phyloP scores from a whole-genome alignment of 2,113 vertebrate species.

The Urocynchramus pylzowi region DNA sequence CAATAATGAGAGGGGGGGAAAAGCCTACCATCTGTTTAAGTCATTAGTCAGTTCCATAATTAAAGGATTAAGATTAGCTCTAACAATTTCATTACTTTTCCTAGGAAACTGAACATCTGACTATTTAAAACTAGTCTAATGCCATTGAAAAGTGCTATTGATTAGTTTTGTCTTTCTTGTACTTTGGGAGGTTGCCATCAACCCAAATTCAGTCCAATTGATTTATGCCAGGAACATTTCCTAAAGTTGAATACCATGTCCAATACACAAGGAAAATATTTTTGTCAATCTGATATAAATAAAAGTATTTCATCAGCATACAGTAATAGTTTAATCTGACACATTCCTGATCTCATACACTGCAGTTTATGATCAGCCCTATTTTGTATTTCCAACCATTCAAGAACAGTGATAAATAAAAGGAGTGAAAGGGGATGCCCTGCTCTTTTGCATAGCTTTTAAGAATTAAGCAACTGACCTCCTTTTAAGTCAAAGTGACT shows the following conservation, averaged over 20 bases:
- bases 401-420: neutral
- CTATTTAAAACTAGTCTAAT: neutral
- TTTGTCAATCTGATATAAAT: neutral
- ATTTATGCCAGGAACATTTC: neutral
- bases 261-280: neutral
- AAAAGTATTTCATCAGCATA: neutral
- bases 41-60: constrained; percentile 60
- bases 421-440: neutral
- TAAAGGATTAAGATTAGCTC: constrained; percentile 53
- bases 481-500: neutral
- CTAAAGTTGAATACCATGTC: neutral
- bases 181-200: neutral
- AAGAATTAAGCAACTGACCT: neutral
- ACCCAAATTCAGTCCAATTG: neutral
- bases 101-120: constrained; percentile 9
- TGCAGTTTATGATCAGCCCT: neutral
- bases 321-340: neutral
- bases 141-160: neutral
- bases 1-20: constrained; percentile 1
- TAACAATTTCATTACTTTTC: constrained; percentile 42
- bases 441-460: neutral
- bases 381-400: neutral
- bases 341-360: neutral
- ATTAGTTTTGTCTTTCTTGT: neutral
- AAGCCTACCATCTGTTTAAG: constrained; percentile 59